These are phyloP conservation scores for Xiphophorus couchianus DNA, from an alignment of 2,113 vertebrate genomes.

Conservation along the genomic window DNA sequence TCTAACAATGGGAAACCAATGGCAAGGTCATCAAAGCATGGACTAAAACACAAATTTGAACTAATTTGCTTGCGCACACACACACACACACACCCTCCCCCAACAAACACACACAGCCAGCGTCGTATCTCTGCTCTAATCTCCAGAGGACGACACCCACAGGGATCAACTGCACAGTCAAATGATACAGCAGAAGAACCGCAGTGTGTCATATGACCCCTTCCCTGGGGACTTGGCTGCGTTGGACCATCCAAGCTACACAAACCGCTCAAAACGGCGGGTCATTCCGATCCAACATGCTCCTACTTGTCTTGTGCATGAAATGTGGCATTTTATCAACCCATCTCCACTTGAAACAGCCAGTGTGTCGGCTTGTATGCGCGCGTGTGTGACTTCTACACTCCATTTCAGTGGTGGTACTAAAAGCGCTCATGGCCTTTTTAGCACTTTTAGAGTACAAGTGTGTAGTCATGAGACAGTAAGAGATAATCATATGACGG, in stretches of 20 bases:
- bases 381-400: slow-evolving; percentile 36
- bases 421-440: slow-evolving; percentile 41
- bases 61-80: slow-evolving; percentile 19
- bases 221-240: slow-evolving; percentile 62
- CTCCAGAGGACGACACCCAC: slow-evolving; percentile 59
- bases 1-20: slow-evolving; percentile 24
- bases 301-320: slow-evolving; percentile 34
- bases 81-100: neutral
- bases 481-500: slow-evolving; percentile 43
- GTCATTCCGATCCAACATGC: slow-evolving; percentile 38
- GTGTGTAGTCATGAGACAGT: slow-evolving; percentile 56
- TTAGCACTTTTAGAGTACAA: slow-evolving; percentile 26
- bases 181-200: slow-evolving; percentile 69
- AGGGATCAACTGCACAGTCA: slow-evolving; percentile 67
- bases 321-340: slow-evolving; percentile 59
- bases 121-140: slow-evolving; percentile 60
- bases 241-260: slow-evolving; percentile 45
- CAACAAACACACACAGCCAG: neutral
- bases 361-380: slow-evolving; percentile 26
- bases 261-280: slow-evolving; percentile 47
- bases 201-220: slow-evolving; percentile 71
- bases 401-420: slow-evolving; percentile 20
- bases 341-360: slow-evolving; percentile 41
- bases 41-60: slow-evolving; percentile 37
- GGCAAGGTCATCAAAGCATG: slow-evolving; percentile 35